Evolutionary conservation across 2,113 vertebrate species (phyloP).

Genomic region (Triplophysa siluroides): DNA sequence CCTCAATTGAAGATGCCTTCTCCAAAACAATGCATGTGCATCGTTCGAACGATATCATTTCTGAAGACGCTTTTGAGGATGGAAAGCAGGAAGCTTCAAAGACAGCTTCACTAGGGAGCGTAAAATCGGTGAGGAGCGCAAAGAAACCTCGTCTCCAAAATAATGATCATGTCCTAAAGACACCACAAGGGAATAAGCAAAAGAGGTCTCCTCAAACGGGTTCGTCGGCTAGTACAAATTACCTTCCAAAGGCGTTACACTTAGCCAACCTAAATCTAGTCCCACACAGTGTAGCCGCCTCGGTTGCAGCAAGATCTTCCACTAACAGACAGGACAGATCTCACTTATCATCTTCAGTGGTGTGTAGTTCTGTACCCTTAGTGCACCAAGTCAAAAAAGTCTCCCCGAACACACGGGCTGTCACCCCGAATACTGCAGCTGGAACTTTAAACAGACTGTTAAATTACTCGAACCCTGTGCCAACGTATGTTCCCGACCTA

Average conservation of each 20-base stretch:
- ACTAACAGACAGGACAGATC: slow-evolving; percentile 73
- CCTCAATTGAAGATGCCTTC: slow-evolving; percentile 75
- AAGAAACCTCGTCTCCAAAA: slow-evolving; percentile 63
- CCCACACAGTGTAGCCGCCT: slow-evolving; percentile 91
- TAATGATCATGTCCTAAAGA: slow-evolving; percentile 60
- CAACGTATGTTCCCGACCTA: slow-evolving; percentile 88
- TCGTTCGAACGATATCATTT: slow-evolving; percentile 48
- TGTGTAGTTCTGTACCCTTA: slow-evolving; percentile 82
- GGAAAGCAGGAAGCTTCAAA: slow-evolving; percentile 62
- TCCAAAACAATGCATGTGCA: slow-evolving; percentile 63
- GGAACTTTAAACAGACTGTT: slow-evolving; percentile 87
- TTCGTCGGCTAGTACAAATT: slow-evolving; percentile 65
- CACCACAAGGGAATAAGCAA: slow-evolving; percentile 63
- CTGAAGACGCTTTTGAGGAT: slow-evolving; percentile 62
- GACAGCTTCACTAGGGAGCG: slow-evolving; percentile 48
- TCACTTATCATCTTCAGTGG: slow-evolving; percentile 73
- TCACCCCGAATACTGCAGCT: slow-evolving; percentile 68
- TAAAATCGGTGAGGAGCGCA: slow-evolving; percentile 59
- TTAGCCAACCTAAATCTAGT: slow-evolving; percentile 96
- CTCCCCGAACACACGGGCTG: slow-evolving; percentile 62
- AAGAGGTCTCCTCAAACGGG: slow-evolving; percentile 67
- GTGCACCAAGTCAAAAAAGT: slow-evolving; percentile 92
- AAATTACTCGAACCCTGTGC: slow-evolving; percentile 87
- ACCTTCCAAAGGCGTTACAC: slow-evolving; percentile 93
- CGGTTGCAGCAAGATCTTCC: slow-evolving; percentile 80